Base-by-base conservation (phyloP, 1,140 invertebrate species). In the Polypedilum pembai region DNA sequence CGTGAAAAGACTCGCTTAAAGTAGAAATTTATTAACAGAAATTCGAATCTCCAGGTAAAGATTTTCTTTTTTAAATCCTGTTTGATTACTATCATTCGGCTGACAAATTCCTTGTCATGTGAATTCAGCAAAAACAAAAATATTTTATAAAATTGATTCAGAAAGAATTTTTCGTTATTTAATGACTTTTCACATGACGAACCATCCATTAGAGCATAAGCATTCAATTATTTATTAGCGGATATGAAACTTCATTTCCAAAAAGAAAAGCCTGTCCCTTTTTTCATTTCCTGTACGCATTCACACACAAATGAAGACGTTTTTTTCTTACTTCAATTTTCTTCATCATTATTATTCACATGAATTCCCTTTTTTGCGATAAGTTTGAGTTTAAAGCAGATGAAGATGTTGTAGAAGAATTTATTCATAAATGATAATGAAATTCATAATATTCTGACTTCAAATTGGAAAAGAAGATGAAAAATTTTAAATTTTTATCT, bases 381-480 rank as follows among this genome's bases (percentile, higher is more conserved):
- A 15, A 33, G 24, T 15, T 56, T 15, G 45, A n/a, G 15, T 12
- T 12, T 12, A 45, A 15, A 45, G 41, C 41, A 45, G 15, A 15
- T 12, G 15, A 45, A 2, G 15, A 12, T 45, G 8, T 2, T 8
- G 45, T 12, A 12, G n/a, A 56, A 56, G n/a, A 56, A 56, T 56
- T 56, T 56, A 56, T 56, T 56, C 45, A 56, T 56, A 56, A 56
- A 56, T 56, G 45, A n/a, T 56, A 56, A 56, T 56, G 15, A 56
- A 56, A 56, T 56, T 56, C 45, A 12, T 12, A 56, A 56, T 56
- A 33, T 33, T 33, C 24, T 33, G 5, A 33, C 24, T 33, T 33
- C 24, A 33, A n/a, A 33, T 33, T 33, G 24, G 1, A 33, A 33
- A 33, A 33, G 24, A 33, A 33, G 24, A 33, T 3, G 24, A 33